These are phyloP conservation scores for Orthosia cruda DNA, from an alignment of 2,888 invertebrate species.

Conservation along the genomic window DNA sequence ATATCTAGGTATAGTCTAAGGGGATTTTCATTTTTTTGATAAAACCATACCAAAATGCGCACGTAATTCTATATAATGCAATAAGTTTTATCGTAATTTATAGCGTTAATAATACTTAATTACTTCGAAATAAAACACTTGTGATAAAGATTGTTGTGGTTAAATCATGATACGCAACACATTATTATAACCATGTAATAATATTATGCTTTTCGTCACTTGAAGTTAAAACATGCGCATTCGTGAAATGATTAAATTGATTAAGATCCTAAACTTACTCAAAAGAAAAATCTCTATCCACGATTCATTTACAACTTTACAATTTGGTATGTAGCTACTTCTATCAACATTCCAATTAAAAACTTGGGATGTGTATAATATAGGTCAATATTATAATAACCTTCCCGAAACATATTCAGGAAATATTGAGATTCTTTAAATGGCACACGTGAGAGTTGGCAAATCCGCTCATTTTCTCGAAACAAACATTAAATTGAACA, in stretches of 20 bases:
- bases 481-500: background rate
- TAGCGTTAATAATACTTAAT: conserved; percentile 55
- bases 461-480: background rate
- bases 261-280: background rate
- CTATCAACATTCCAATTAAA: conserved; percentile 7
- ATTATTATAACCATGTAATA: conserved; percentile 55
- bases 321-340: background rate
- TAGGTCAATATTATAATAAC: background rate
- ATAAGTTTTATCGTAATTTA: conserved; percentile 49
- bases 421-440: background rate
- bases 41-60: background rate
- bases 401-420: background rate
- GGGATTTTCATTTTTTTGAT: conserved; percentile 8
- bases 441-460: background rate
- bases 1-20: background rate
- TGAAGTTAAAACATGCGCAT: conserved; percentile 36
- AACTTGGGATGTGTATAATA: too few species aligned
- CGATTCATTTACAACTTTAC: background rate
- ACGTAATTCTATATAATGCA: conserved; percentile 45
- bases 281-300: background rate
- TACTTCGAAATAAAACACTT: conserved; percentile 59
- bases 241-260: conserved; percentile 37
- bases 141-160: conserved; percentile 87
- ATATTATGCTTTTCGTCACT: conserved; percentile 67
- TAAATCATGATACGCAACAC: conserved; percentile 72